Percentiles rank a stretch among this genome's conserved stretches.
These are phyloP conservation scores for Silurus glanis DNA, from an alignment of 2,113 vertebrate genomes.

Conservation along the genomic window DNA sequence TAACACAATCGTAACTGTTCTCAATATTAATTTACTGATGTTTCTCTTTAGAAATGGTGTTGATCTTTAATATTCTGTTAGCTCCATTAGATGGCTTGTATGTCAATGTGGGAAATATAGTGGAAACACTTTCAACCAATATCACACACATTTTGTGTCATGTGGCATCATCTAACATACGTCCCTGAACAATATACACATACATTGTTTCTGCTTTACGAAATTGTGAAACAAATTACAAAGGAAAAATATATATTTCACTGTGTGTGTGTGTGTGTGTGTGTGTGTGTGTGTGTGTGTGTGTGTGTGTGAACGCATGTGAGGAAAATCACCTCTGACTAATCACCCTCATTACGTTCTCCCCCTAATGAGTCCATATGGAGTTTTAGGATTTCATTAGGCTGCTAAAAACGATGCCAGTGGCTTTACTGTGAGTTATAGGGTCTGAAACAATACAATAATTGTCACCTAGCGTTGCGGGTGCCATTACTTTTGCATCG, in stretches of 20 bases:
- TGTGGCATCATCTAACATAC: neutral
- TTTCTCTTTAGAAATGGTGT: neutral
- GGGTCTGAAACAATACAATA: slow-evolving; percentile 14
- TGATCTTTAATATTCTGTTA: neutral
- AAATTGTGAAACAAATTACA: neutral
- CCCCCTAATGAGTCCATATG: slow-evolving; percentile 66
- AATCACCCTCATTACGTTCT: slow-evolving; percentile 71
- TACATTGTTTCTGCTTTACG: neutral
- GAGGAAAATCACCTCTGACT: slow-evolving; percentile 59
- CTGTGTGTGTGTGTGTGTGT: slow-evolving; percentile 3
- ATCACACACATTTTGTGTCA: neutral
- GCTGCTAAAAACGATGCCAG: slow-evolving; percentile 51
- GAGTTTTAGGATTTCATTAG: slow-evolving; percentile 69
- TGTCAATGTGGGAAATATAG: neutral
- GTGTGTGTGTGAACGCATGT: neutral
- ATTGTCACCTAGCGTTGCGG: neutral
- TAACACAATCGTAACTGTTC: neutral
- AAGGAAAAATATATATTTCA: neutral
- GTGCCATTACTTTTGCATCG: neutral
- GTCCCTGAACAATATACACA: neutral
- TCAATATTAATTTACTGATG: neutral
- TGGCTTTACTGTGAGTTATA: slow-evolving; percentile 22
- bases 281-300: slow-evolving; percentile 13
- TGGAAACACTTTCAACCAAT: neutral
- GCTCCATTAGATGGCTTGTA: neutral